These are phyloP conservation scores for Hetaerina americana DNA, from an alignment of 1,140 invertebrate genomes.

Conservation along the genomic window DNA sequence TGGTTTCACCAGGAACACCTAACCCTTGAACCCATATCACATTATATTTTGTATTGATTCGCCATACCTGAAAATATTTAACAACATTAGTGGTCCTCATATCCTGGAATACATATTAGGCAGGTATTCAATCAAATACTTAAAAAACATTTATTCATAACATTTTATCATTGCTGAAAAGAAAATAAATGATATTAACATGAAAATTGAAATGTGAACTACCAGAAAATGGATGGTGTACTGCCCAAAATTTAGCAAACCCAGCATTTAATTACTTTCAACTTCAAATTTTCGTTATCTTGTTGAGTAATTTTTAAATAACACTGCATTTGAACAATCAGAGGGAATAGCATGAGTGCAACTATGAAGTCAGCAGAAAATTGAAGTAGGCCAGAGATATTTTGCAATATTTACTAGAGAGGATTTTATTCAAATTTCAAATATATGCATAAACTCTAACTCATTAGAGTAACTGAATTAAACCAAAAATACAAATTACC, in stretches of 20 bases:
- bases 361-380: no score
- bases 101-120: background rate
- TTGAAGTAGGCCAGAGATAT: no score
- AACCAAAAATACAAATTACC: conserved; percentile 28
- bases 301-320: no score
- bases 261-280: no score
- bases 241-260: no score
- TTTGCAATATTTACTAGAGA: no score
- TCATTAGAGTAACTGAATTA: background rate
- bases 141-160: background rate
- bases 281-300: no score
- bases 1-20: conserved; percentile 64
- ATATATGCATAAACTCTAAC: background rate
- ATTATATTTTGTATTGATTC: conserved; percentile 90
- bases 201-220: no score
- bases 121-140: background rate
- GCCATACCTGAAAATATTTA: conserved; percentile 48
- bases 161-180: background rate
- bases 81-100: background rate
- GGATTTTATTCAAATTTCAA: no score
- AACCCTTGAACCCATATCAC: conserved; percentile 77
- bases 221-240: no score
- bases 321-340: no score
- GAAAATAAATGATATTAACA: background rate
- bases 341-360: no score